Base-by-base conservation (phyloP, 2,113 vertebrate species). In the Sebastes schlegelii region DNA sequence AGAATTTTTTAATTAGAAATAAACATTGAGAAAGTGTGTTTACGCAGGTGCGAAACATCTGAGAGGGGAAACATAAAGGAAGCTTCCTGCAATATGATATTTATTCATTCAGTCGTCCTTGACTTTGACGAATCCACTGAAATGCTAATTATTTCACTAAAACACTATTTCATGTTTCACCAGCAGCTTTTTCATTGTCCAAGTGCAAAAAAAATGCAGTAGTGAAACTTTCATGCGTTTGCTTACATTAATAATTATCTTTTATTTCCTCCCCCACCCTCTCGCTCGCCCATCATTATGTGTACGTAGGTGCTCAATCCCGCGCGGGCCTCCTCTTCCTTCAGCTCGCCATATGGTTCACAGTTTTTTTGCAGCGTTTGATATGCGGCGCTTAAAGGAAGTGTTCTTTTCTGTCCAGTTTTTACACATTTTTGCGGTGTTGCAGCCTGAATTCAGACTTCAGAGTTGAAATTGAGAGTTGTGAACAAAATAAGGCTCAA, bases 121-220 rank as follows among this genome's bases (percentile, higher is more conserved):
- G 86, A 91, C 90, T 87, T 87, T 88, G 85, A 86, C 76, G 43
- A 79, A 85, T 77, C 76, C 46, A 74, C 76, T 83, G 85, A 91
- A 91, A 92, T 92, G 88, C 80, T 10, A 90, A 92, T 91, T 79
- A 72, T 83, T 70, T 75, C 76, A 62, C 81, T 88, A 90, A 89
- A 87, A 34, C 34, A 34, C 34, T 63, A 69, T 89, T 91, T 92
- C 65, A 92, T 86, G 89, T 88, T 75, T 48, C 75, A 63, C 80
- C 51, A 45, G 9, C 52, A 67, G 70, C 40, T 46, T 60, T 34
- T 45, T 67, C 63, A 54, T 79, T 75, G 80, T 51, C 45, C 14
- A 21, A 9, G 43, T 51, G 26, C 16, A 5, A 66, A 83, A 79
- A n/a, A 70, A 57, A 76, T 65, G 48, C 66, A 43, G 57, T 16